Evolutionary conservation across 1,140 invertebrate genomes (phyloP), one percentile per base, ranked within the genome.

Genomic region (Listronotus oregonensis): DNA sequence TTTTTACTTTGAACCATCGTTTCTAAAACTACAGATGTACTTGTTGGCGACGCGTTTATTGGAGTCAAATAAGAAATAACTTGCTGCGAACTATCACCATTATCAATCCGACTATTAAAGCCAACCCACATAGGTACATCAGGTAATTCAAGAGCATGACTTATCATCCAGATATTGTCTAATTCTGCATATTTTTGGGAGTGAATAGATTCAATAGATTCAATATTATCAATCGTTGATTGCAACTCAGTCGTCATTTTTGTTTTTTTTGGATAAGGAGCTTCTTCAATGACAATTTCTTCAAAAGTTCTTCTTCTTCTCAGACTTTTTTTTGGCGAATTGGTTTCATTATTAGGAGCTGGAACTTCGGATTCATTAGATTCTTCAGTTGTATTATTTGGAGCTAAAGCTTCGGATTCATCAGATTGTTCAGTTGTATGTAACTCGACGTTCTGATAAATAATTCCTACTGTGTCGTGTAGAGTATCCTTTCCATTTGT

Each of bases 401-500:
- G 4, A 21, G 17, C 32, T 9, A 12, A 12, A 21, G 37, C 11
- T 31, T 39, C 31, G 27, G 10, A 12, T 3, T 34, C 18, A 17
- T 50, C 32, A 3, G 44, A 17, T 46, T 46, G 17, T 50, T 9
- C 17, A 2, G 14, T 7, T 4, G n/a, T 44, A 27, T 43, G 9
- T 34, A 10, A 14, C 17, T 65, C 51, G n/a, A 58, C 49, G 32
- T 68, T 59, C 57, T 67, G 17, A 68, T 71, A 79, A 61, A 78
- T 78, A 43, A 83, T 81, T n/a, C 80, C 81, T 11, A 82, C 80
- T n/a, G 79, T 83, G 56, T 82, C 81, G 68, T 82, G 78, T 11
- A 82, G 46, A 58, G 78, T 82, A 27, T 78, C 78, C 68, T 77
- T 79, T 18, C 79, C 80, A 71, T 62, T 75, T 10, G 67, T 27